Percentiles rank a stretch among this genome's conserved stretches.
Conservation (phyloP, 2,797 vertebrate species). For the Rhinichthys osculus region DNA sequence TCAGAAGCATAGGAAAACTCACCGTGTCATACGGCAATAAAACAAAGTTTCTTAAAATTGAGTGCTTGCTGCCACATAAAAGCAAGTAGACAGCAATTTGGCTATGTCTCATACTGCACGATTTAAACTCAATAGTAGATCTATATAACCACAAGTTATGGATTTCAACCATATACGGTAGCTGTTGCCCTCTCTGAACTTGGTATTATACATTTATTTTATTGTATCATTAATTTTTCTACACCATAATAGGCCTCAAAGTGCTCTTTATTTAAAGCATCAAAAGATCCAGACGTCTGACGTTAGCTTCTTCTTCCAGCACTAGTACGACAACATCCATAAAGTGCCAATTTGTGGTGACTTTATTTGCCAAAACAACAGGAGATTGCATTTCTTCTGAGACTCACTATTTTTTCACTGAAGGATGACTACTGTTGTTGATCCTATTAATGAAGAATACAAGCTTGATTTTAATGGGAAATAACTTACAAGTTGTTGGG, state of each 20-base stretch:
- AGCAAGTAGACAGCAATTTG: neutral
- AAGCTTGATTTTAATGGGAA: neutral
- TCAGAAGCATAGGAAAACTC: neutral
- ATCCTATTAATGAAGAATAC: neutral
- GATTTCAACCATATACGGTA: neutral
- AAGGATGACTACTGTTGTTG: conserved; percentile 16
- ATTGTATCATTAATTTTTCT: conserved; percentile 5
- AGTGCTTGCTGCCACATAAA: conserved; percentile 1
- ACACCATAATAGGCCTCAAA: neutral
- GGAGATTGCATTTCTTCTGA: neutral
- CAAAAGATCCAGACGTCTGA: conserved; percentile 20
- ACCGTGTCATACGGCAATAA: neutral
- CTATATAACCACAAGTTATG: conserved; percentile 28
- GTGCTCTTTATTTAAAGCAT: conserved; percentile 28
- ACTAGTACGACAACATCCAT: conserved; percentile 13
- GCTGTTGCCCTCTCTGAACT: conserved; percentile 2
- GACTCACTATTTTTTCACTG: neutral
- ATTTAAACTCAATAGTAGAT: conserved; percentile 2
- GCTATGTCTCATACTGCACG: neutral
- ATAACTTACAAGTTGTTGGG: neutral
- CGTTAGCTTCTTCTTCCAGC: conserved; percentile 17
- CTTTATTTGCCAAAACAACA: conserved; percentile 22
- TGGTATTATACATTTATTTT: conserved; percentile 20
- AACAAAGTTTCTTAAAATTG: conserved; percentile 11
- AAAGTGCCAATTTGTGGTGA: conserved; percentile 6